phyloP scores from a whole-genome alignment of 1,140 invertebrate species.

The Nasonia longicornis region DNA sequence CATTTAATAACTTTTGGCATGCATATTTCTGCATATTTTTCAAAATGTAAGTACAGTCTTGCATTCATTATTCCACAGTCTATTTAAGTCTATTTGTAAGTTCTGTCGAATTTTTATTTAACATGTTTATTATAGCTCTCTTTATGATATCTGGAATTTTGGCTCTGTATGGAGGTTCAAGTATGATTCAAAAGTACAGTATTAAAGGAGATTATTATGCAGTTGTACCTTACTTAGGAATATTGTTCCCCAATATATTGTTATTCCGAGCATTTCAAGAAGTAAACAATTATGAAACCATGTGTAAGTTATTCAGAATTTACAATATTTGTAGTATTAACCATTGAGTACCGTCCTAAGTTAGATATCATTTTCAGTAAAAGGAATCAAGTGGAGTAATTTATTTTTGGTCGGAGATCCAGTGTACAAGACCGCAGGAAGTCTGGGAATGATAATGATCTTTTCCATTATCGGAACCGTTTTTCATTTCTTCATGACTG shows the following conservation, averaged over 20 bases:
- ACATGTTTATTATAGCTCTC: slow-evolving; percentile 49
- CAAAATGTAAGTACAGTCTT: slow-evolving; percentile 54
- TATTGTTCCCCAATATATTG: slow-evolving; percentile 56
- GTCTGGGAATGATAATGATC: slow-evolving; percentile 66
- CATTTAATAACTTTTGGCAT: slow-evolving; percentile 64
- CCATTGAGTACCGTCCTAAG: not conserved
- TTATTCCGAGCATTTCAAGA: slow-evolving; percentile 53
- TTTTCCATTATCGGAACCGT: slow-evolving; percentile 68
- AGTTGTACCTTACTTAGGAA: slow-evolving; percentile 53
- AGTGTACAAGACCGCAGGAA: slow-evolving; percentile 68
- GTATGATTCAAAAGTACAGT: slow-evolving; percentile 53
- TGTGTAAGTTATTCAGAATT: slow-evolving; percentile 49
- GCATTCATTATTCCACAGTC: not conserved
- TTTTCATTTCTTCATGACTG: slow-evolving; percentile 67
- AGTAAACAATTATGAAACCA: slow-evolving; percentile 55
- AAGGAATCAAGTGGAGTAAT: slow-evolving; percentile 73
- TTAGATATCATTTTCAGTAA: slow-evolving; percentile 61
- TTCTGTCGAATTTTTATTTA: not conserved
- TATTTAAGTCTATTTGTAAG: not conserved
- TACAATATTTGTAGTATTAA: not conserved
- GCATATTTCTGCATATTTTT: slow-evolving; percentile 64
- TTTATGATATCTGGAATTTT: slow-evolving; percentile 52
- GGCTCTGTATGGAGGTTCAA: slow-evolving; percentile 52
- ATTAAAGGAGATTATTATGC: slow-evolving; percentile 49
- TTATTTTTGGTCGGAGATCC: slow-evolving; percentile 67